phyloP scores from a whole-genome alignment of 2,888 invertebrate species.

The Agelastica alni region DNA sequence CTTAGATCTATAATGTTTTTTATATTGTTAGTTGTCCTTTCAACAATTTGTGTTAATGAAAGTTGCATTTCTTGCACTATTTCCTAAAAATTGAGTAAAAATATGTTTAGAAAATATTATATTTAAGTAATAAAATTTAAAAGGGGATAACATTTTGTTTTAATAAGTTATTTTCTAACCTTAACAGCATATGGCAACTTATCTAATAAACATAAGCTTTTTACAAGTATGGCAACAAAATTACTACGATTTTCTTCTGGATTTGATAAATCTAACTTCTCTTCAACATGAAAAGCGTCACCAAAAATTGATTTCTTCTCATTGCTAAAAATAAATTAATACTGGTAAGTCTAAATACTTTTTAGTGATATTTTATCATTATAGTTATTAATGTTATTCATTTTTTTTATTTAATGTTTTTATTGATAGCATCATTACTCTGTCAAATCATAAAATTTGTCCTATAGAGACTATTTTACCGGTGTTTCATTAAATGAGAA shows the following conservation, averaged over 20 bases:
- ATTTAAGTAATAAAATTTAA: no score
- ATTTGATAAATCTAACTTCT: conserved; percentile 63
- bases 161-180: no score
- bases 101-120: no score
- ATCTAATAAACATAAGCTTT: conserved; percentile 81
- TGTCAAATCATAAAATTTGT: no score
- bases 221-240: conserved; percentile 79
- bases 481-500: no score
- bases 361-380: no score
- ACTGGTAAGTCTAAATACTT: no score
- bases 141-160: no score
- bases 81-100: conserved; percentile 68
- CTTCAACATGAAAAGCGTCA: conserved; percentile 58
- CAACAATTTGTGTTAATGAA: conserved; percentile 79
- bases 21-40: conserved; percentile 77
- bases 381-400: no score
- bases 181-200: conserved; percentile 86
- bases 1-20: conserved; percentile 61
- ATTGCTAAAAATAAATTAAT: conserved; percentile 42
- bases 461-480: no score
- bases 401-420: no score
- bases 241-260: conserved; percentile 67
- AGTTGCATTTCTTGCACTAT: conserved; percentile 83
- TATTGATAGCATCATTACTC: no score
- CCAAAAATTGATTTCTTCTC: conserved; percentile 41